These are phyloP conservation scores for Peucedramus taeniatus DNA, from an alignment of 2,113 vertebrate species.

Conservation along the genomic window DNA sequence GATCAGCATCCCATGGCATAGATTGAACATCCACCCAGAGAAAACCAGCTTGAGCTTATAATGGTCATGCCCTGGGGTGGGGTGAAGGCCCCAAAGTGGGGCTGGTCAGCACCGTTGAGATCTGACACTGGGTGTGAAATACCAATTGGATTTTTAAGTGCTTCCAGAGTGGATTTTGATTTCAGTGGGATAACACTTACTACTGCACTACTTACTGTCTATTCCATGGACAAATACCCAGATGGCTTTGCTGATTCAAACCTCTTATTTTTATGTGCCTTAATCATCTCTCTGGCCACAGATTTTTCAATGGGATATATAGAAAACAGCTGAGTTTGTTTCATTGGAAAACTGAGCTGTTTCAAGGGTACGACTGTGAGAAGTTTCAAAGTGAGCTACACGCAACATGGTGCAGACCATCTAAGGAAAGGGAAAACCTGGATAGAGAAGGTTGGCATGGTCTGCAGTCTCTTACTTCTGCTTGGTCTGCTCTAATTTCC, in stretches of 20 bases:
- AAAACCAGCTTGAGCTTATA: background rate
- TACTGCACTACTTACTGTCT: background rate
- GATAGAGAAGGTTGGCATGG: rapidly evolving
- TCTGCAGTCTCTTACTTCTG: background rate
- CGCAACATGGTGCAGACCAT: background rate
- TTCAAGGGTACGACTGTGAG: background rate
- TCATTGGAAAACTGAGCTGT: background rate
- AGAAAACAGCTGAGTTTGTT: background rate
- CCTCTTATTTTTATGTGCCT: background rate
- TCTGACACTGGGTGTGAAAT: background rate
- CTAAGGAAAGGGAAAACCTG: background rate
- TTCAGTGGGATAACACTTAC: background rate
- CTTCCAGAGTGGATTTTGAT: background rate
- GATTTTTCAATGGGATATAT: background rate
- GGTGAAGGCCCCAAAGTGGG: background rate
- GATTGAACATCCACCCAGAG: background rate
- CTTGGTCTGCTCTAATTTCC: background rate
- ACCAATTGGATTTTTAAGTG: background rate
- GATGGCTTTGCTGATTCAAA: background rate
- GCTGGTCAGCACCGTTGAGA: rapidly evolving
- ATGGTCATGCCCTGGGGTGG: background rate
- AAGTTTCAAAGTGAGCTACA: background rate
- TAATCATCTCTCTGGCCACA: background rate
- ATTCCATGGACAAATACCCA: background rate
- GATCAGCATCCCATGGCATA: rapidly evolving